Percentiles rank a stretch among this genome's conserved stretches.
Evolutionary conservation across 1,140 invertebrate genomes (phyloP).

Genomic region (Drosophila tropicalis): DNA sequence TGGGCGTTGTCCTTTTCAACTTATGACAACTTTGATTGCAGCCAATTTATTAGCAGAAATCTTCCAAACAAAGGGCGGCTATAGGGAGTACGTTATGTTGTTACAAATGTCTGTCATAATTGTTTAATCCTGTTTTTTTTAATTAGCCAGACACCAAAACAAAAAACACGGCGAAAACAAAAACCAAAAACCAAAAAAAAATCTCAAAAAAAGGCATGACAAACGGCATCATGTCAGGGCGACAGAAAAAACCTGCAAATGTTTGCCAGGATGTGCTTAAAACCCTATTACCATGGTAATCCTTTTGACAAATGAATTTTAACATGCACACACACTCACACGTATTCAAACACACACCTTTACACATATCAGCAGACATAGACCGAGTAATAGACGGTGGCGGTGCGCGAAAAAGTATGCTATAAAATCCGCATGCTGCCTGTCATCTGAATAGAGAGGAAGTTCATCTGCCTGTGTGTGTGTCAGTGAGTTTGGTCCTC

Average conservation of each 20-base stretch:
- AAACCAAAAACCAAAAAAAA: slow-evolving; percentile 35
- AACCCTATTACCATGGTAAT: slow-evolving; percentile 82
- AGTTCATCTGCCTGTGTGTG: slow-evolving; percentile 5
- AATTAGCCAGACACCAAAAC: slow-evolving; percentile 59
- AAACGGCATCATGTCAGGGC: slow-evolving; percentile 15
- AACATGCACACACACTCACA: slow-evolving; percentile 49
- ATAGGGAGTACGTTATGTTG: slow-evolving; percentile 34
- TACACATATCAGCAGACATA: slow-evolving; percentile 41
- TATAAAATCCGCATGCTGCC: slow-evolving; percentile 61
- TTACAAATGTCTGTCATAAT: slow-evolving; percentile 72
- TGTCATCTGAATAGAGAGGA: slow-evolving; percentile 24
- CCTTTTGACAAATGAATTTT: slow-evolving; percentile 82
- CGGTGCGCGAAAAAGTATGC: slow-evolving; percentile 66
- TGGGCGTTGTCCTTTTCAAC: slow-evolving; percentile 64
- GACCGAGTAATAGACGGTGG: slow-evolving; percentile 34
- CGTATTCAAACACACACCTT: slow-evolving; percentile 18
- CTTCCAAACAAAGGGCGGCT: slow-evolving; percentile 18
- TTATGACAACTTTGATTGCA: slow-evolving; percentile 80
- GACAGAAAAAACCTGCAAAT: slow-evolving; percentile 54
- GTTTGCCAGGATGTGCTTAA: slow-evolving; percentile 70
- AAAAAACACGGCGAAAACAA: slow-evolving; percentile 21
- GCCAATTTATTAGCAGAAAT: slow-evolving; percentile 74
- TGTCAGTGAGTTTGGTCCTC: slow-evolving; percentile 1
- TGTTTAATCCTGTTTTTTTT: slow-evolving; percentile 73
- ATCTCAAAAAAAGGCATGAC: slow-evolving; percentile 27